phyloP scores from a whole-genome alignment of 1,140 invertebrate species.

The Trichonephila inaurata region DNA sequence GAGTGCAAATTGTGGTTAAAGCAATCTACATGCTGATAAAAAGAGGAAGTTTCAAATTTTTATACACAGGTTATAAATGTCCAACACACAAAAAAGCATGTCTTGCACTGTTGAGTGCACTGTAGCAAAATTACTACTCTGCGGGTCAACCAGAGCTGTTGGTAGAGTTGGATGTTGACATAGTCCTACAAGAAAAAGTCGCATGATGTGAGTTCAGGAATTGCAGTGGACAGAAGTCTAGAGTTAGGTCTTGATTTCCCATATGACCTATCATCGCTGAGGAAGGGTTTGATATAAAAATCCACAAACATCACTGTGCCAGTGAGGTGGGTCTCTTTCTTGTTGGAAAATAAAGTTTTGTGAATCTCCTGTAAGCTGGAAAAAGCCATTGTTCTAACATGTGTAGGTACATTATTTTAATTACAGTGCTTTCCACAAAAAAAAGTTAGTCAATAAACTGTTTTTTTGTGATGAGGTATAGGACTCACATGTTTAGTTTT shows the following conservation, averaged over 20 bases:
- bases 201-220: background rate
- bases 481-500: background rate
- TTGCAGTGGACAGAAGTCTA: background rate
- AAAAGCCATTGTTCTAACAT: background rate
- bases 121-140: background rate
- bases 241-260: background rate
- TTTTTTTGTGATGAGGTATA: background rate
- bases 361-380: background rate
- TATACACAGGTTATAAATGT: background rate
- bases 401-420: background rate
- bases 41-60: background rate
- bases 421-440: background rate
- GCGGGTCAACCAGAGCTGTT: background rate
- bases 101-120: background rate
- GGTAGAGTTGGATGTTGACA: background rate
- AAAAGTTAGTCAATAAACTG: background rate
- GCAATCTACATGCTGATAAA: background rate
- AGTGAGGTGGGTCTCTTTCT: background rate
- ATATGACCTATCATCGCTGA: background rate
- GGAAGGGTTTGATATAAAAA: background rate
- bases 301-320: background rate
- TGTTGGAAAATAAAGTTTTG: background rate
- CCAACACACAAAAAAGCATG: background rate
- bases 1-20: no score
- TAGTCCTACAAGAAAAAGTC: background rate